phyloP scores from a whole-genome alignment of 2,888 invertebrate genomes.

The Trachelus stipa region DNA sequence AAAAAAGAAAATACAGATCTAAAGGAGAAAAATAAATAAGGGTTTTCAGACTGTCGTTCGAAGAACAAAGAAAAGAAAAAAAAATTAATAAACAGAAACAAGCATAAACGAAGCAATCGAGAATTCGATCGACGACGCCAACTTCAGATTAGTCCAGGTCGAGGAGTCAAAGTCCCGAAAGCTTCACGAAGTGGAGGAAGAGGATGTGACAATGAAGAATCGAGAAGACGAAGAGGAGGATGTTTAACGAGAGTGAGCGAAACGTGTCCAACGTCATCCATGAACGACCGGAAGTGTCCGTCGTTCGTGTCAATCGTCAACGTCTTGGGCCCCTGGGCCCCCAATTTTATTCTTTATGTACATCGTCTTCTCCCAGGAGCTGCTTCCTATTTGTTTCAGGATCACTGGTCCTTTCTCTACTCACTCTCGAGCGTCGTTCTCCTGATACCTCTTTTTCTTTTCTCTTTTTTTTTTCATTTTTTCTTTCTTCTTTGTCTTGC shows the following conservation, averaged over 20 bases:
- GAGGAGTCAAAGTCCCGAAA: neutral
- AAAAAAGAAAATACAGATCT: neutral
- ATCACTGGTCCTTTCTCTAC: neutral
- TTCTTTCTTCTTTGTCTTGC: neutral
- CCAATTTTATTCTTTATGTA: neutral
- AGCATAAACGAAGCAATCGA: neutral
- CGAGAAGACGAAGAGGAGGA: neutral
- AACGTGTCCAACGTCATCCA: neutral
- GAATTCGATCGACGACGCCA: neutral
- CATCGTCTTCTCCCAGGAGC: neutral
- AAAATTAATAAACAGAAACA: neutral
- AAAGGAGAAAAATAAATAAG: conserved; percentile 13
- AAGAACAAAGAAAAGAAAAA: neutral
- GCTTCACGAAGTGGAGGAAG: neutral
- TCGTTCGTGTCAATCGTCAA: neutral
- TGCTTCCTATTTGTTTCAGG: neutral
- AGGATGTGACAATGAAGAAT: neutral
- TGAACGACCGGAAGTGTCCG: neutral
- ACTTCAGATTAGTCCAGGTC: neutral
- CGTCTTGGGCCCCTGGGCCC: neutral
- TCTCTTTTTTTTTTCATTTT: neutral
- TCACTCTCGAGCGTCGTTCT: neutral
- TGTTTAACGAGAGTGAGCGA: neutral
- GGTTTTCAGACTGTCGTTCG: conserved; percentile 22
- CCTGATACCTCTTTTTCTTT: neutral